phyloP scores from a whole-genome alignment of 2,113 vertebrate species.

The Pluvianellus socialis region DNA sequence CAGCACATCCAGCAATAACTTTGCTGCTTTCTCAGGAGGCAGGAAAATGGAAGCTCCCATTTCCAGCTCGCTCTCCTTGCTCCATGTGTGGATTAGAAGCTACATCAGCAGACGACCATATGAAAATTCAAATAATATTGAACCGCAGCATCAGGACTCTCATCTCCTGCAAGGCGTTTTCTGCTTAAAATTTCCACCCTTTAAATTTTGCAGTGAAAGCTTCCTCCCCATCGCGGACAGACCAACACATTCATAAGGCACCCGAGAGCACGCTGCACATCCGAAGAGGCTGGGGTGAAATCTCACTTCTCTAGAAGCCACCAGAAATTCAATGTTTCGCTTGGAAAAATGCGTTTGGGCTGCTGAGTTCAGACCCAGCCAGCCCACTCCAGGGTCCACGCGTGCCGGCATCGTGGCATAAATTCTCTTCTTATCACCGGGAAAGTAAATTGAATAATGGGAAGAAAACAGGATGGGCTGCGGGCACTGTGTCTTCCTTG shows the following conservation, averaged over 20 bases:
- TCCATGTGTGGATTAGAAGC: background rate
- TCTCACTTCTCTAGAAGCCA: background rate
- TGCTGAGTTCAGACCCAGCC: background rate
- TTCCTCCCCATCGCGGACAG: background rate
- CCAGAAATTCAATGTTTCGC: background rate
- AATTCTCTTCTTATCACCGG: background rate
- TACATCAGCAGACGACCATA: background rate
- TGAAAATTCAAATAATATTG: background rate
- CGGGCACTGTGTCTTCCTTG: fast-evolving
- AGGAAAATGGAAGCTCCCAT: background rate
- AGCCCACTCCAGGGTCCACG: fast-evolving
- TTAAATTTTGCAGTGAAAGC: background rate
- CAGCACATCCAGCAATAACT: background rate
- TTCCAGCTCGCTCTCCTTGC: background rate
- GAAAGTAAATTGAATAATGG: background rate
- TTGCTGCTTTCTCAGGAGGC: background rate
- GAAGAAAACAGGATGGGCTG: background rate
- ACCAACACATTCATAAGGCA: slow-evolving; percentile 39
- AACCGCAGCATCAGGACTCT: background rate
- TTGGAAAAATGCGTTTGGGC: background rate
- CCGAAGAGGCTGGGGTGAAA: background rate
- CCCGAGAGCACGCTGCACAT: background rate
- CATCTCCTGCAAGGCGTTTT: background rate
- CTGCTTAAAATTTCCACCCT: background rate
- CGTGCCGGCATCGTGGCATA: fast-evolving